A percentile compares a stretch with the other conserved stretches of the same genome.
phyloP scores from a whole-genome alignment of 2,797 vertebrate species.

The Anolis apletophallus region DNA sequence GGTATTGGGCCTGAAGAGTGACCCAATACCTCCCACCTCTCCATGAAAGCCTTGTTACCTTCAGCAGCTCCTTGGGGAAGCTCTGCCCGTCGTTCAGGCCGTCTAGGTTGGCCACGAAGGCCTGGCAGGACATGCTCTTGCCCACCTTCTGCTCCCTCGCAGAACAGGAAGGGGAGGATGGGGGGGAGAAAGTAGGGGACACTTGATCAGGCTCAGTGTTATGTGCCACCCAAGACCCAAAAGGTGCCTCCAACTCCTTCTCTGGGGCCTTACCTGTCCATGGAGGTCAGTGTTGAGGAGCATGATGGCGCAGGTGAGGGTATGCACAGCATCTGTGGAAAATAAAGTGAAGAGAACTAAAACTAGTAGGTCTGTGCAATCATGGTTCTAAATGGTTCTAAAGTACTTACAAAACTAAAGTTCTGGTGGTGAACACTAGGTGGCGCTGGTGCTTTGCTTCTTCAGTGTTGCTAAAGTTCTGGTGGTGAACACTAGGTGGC shows the following conservation, averaged over 20 bases:
- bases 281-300: constrained; percentile 94
- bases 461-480: no score
- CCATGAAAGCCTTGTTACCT: constrained; percentile 75
- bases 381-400: no score
- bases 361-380: no score
- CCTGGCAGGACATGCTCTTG: constrained; percentile 87
- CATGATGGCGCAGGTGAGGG: constrained; percentile 93
- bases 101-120: constrained; percentile 88
- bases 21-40: no score
- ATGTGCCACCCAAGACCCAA: no score
- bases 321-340: constrained; percentile 82
- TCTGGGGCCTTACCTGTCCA: constrained; percentile 71
- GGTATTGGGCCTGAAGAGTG: no score
- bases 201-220: background rate
- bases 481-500: no score
- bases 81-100: constrained; percentile 86
- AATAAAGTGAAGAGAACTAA: background rate
- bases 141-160: constrained; percentile 83
- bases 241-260: no score
- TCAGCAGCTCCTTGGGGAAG: constrained; percentile 88
- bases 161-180: background rate
- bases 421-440: no score
- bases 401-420: no score
- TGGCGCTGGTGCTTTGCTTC: no score
- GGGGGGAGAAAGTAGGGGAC: background rate